Evolutionary conservation across 2,888 invertebrate species (phyloP), one percentile per base, ranked within the genome.

Genomic region (Eustalomyia histrio): DNA sequence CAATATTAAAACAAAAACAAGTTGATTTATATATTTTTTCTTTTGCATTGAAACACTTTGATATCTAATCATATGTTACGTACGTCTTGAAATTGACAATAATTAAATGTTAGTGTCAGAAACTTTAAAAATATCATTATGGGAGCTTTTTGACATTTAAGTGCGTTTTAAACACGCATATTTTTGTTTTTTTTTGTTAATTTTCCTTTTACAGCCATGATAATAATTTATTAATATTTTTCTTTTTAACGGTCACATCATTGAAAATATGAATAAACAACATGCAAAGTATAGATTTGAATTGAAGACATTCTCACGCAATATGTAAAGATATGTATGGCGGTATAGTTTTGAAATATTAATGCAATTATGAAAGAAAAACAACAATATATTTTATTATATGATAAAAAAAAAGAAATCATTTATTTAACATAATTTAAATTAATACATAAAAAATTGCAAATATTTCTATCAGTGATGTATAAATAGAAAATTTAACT

Each of bases 211-310:
- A 21, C 53, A 61, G 52, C 55, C 9, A 58, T 69, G 55, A 71
- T 65, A 61, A 71, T 67, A 79, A 75, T 71, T 71, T 61, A 78
- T 78, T 78, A 53, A 65, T 29, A 65, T n/a, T 14, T 14, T n/a
- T n/a, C n/a, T n/a, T n/a, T 60, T 65, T 67, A 72, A 72, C 72
- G 61, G 78, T 61, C 60, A 71, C 65, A 71, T 75, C 71, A 67
- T 57, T 76, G 67, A 43, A 72, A 80, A 75, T 65, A 76, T 67
- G 55, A 76, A 72, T 76, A 80, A 75, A 67, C 63, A 43, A 72
- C 80, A 76, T 75, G 80, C 75, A 67, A 79, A 50, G n/a, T 52
- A 57, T 16, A 60, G 60, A 67, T 71, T 79, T 75, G n/a, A 61
- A 39, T 61, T 69, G 17, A 67, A 75, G 18, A 55, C 68, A 61